These are phyloP conservation scores for Puma concolor DNA, from an alignment of 2,113 vertebrate species.

Conservation along the genomic window DNA sequence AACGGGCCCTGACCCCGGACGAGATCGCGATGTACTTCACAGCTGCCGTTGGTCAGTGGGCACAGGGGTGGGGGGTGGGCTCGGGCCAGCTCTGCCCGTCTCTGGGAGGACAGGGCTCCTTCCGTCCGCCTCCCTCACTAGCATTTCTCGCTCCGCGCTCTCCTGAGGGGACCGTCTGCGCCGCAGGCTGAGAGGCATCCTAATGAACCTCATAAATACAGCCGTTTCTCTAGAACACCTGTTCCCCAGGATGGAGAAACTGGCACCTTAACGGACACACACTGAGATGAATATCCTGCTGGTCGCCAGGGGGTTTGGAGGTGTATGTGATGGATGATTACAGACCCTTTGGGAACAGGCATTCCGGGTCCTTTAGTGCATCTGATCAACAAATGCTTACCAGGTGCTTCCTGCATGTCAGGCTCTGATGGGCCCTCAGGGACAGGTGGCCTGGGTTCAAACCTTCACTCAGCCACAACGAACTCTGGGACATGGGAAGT, in stretches of 20 bases:
- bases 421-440: fast-evolving
- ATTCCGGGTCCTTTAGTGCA: no score
- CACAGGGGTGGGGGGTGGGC: fast-evolving
- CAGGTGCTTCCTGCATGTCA: fast-evolving
- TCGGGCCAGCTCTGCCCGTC: neutral
- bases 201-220: neutral
- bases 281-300: no score
- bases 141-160: fast-evolving
- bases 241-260: neutral
- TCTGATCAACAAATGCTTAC: neutral
- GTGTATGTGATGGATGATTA: fast-evolving
- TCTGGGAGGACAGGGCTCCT: neutral
- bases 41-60: slow-evolving; percentile 90
- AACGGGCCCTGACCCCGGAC: slow-evolving; percentile 88
- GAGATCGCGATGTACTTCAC: slow-evolving; percentile 93
- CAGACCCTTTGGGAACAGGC: neutral
- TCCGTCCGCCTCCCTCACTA: fast-evolving
- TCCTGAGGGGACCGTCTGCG: fast-evolving
- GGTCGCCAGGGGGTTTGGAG: fast-evolving
- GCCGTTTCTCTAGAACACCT: neutral
- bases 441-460: neutral
- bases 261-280: neutral
- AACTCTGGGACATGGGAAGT: neutral
- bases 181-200: neutral
- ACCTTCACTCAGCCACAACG: neutral